phyloP scores from a whole-genome alignment of 2,113 vertebrate genomes.

The Anolis sagrei region DNA sequence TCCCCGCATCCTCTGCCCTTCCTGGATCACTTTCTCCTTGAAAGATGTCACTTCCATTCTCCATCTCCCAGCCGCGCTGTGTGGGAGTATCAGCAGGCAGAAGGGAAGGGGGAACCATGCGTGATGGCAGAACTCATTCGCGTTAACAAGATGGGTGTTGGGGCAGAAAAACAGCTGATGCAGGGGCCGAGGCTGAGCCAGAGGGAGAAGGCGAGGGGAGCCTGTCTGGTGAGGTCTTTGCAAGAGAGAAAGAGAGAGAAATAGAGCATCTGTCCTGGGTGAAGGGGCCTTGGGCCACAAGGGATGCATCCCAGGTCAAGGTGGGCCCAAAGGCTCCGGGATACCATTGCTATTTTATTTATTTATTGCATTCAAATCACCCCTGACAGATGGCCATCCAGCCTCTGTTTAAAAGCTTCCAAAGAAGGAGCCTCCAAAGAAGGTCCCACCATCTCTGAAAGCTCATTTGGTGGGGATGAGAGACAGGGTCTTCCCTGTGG shows the following conservation, averaged over 20 bases:
- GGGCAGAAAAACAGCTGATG: background rate
- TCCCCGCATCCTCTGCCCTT: background rate
- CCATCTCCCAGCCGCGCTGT: background rate
- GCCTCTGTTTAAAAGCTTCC: no score
- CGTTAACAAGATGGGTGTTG: background rate
- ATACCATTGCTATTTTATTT: background rate
- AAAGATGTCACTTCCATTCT: constrained; percentile 3
- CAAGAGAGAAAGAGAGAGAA: no score
- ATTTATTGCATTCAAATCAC: no score
- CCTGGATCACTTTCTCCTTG: constrained; percentile 1
- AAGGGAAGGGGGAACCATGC: background rate
- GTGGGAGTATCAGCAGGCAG: background rate
- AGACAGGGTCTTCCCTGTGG: no score
- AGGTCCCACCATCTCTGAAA: no score
- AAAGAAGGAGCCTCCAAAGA: no score
- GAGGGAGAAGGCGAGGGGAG: background rate
- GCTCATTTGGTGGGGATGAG: no score
- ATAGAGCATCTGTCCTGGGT: background rate
- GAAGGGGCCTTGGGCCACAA: background rate
- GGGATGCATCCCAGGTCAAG: background rate
- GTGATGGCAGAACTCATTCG: background rate
- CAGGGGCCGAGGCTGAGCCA: background rate
- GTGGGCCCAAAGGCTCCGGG: background rate
- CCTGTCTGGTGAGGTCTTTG: background rate
- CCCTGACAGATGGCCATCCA: no score